These are phyloP conservation scores for Fratercula arctica DNA, from an alignment of 2,797 vertebrate species.

Conservation along the genomic window DNA sequence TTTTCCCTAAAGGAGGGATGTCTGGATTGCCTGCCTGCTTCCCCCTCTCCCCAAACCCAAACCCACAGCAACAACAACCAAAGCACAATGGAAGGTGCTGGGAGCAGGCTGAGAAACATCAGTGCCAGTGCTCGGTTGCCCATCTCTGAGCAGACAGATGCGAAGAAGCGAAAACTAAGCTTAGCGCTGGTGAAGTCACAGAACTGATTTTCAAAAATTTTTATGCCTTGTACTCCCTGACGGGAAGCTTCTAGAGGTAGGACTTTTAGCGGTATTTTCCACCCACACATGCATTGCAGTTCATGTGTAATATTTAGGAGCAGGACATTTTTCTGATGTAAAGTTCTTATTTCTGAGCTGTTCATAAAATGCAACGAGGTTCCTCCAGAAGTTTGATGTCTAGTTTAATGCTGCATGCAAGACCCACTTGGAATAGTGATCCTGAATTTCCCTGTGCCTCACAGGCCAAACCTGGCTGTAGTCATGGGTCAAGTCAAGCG, in stretches of 20 bases:
- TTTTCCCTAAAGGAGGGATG: background rate
- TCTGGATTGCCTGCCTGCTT: background rate
- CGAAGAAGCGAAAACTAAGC: background rate
- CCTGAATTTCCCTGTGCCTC: background rate
- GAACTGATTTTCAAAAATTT: background rate
- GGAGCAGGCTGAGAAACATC: background rate
- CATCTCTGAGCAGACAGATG: background rate
- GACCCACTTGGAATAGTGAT: background rate
- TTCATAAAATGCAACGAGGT: background rate
- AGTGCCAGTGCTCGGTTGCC: background rate
- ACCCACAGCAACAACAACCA: background rate
- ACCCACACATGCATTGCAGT: background rate
- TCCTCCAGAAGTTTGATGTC: background rate
- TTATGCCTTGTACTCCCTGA: background rate
- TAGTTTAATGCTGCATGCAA: background rate
- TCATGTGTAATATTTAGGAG: background rate
- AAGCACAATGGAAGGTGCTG: background rate
- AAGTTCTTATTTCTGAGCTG: background rate
- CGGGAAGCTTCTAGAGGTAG: background rate
- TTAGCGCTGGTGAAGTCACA: background rate
- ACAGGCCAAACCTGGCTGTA: background rate
- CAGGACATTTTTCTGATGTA: background rate
- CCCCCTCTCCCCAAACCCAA: background rate
- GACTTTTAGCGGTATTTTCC: background rate
- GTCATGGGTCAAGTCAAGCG: background rate